Evolutionary conservation across 2,888 invertebrate genomes (phyloP).

Genomic region (Cepaea hortensis): DNA sequence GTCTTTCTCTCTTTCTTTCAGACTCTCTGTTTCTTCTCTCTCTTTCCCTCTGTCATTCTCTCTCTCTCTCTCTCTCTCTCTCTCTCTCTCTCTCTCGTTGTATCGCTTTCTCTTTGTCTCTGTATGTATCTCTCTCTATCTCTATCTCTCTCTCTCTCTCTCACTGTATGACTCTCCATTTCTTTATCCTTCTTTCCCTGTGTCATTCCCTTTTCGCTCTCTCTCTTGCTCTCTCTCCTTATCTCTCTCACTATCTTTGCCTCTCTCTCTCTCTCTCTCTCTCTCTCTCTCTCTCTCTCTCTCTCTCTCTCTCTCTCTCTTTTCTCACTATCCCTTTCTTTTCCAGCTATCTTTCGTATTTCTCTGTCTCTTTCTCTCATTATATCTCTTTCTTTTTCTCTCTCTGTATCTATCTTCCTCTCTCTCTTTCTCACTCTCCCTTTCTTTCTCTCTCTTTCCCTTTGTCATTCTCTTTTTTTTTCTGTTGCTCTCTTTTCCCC

Average conservation of each 20-base stretch:
- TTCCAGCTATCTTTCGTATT: background rate
- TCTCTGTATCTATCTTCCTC: background rate
- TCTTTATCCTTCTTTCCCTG: background rate
- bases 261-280: background rate
- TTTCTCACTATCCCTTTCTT: background rate
- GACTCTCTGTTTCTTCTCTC: background rate
- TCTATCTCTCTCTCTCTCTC: constrained; percentile 11
- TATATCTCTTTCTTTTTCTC: background rate
- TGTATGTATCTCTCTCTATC: background rate
- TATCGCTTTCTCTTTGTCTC: background rate
- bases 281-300: background rate
- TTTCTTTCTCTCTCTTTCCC: too few species aligned
- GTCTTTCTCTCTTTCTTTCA: background rate
- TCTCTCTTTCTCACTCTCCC: too few species aligned
- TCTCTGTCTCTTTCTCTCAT: background rate
- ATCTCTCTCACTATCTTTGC: background rate
- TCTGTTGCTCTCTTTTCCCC: background rate
- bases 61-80: background rate
- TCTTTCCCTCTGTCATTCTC: background rate
- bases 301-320: background rate
- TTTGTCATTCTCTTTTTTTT: background rate
- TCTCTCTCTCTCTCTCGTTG: background rate
- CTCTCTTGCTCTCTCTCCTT: background rate
- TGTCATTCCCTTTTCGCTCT: background rate
- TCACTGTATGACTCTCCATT: background rate